Conservation (phyloP, 2,797 vertebrate genomes). For the Tragopan temminckii region DNA sequence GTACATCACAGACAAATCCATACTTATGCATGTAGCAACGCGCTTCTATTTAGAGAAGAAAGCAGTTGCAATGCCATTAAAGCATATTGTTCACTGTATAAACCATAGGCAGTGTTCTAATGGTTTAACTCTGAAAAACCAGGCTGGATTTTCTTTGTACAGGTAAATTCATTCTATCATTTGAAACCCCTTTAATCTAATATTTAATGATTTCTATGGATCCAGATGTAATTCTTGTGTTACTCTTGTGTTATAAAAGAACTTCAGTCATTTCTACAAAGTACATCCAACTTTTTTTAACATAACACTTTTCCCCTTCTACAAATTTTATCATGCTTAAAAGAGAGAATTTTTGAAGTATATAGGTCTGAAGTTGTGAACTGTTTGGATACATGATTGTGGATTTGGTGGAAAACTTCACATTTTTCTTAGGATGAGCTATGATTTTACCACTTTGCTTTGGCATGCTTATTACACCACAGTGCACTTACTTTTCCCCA, state of each 20-base stretch:
- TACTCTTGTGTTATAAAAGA: not conserved
- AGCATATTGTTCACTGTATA: not conserved
- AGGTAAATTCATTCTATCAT: not conserved
- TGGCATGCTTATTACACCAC: not conserved
- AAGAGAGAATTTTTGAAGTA: not conserved
- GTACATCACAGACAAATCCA: not conserved
- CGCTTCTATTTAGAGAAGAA: not conserved
- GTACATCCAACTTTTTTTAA: not conserved
- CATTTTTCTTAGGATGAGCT: not conserved
- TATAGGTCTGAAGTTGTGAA: not conserved
- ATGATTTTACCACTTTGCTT: conserved; percentile 12
- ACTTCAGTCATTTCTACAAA: not conserved
- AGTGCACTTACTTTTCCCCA: not conserved
- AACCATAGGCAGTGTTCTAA: not conserved
- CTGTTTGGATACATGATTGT: not conserved
- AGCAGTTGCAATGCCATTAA: not conserved
- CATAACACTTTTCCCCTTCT: not conserved
- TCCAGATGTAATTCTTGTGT: not conserved
- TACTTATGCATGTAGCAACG: not conserved
- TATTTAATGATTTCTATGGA: not conserved
- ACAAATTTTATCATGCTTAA: not conserved
- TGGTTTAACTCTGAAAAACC: not conserved
- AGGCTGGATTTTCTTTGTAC: not conserved
- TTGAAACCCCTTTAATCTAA: conserved; percentile 25
- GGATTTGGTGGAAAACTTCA: not conserved